A percentile compares a stretch with the other conserved stretches of the same genome.
These are phyloP conservation scores for Romanomermis culicivorax DNA, from an alignment of 2,888 invertebrate genomes.

Conservation along the genomic window DNA sequence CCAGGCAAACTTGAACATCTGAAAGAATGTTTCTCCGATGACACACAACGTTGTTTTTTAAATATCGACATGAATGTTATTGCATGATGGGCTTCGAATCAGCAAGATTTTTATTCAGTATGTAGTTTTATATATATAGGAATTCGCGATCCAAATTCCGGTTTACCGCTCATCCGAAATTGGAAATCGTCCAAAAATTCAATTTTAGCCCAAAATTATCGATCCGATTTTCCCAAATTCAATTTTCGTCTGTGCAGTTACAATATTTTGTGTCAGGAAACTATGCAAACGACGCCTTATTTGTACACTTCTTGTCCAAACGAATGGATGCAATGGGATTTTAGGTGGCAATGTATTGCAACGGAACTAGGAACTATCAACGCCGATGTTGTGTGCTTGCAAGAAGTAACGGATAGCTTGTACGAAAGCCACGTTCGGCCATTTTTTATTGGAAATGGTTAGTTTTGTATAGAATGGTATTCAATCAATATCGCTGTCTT, in stretches of 20 bases:
- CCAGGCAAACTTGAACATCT: too few relatives aligned
- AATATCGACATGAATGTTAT: too few relatives aligned
- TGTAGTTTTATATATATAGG: too few relatives aligned
- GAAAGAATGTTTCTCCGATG: too few relatives aligned
- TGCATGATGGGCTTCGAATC: too few relatives aligned
- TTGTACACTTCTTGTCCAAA: constrained; percentile 14
- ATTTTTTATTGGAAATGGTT: not conserved
- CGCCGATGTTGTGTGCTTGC: constrained; percentile 23
- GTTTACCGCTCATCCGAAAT: not conserved
- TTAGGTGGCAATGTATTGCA: constrained; percentile 15
- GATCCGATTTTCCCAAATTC: not conserved
- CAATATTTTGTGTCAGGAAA: constrained; percentile 20
- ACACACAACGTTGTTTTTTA: too few relatives aligned
- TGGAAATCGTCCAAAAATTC: not conserved
- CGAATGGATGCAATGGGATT: constrained; percentile 16
- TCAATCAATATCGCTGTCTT: too few relatives aligned
- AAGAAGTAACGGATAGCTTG: constrained; percentile 20
- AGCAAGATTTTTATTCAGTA: too few relatives aligned
- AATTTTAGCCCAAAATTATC: not conserved
- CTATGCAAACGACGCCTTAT: constrained; percentile 14
- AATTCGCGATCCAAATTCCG: not conserved
- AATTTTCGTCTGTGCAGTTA: constrained; percentile 16
- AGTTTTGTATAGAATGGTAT: too few relatives aligned
- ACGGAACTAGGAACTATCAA: constrained; percentile 15
- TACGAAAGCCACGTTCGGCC: constrained; percentile 1